phyloP scores from a whole-genome alignment of 2,888 invertebrate genomes.

The Rotaria magnacalcarata region DNA sequence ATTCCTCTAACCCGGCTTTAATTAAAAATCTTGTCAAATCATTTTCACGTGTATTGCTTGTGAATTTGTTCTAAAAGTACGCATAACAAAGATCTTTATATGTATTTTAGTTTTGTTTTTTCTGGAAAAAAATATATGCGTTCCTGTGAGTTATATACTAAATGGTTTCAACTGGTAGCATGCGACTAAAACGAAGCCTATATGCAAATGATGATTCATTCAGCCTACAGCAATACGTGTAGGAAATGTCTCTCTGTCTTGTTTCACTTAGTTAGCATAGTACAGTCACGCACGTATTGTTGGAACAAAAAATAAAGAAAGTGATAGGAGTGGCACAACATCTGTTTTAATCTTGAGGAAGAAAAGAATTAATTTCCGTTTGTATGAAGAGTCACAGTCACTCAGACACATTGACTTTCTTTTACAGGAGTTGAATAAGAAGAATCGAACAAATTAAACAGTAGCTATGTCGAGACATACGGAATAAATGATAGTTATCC shows the following conservation, averaged over 20 bases:
- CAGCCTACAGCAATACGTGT: neutral
- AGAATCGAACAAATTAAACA: neutral
- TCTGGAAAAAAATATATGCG: neutral
- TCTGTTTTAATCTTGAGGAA: conserved; percentile 6
- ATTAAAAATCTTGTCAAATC: neutral
- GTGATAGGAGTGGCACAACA: conserved; percentile 4
- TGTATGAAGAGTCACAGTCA: neutral
- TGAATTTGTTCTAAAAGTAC: neutral
- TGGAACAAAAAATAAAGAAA: neutral
- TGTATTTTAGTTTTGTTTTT: neutral
- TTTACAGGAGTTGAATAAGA: neutral
- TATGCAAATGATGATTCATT: neutral
- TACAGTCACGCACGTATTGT: neutral
- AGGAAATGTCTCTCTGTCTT: neutral
- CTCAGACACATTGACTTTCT: neutral
- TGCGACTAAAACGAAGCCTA: neutral
- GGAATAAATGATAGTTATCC: too few species aligned
- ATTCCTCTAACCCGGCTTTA: neutral
- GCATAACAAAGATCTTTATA: neutral
- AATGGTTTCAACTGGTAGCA: neutral
- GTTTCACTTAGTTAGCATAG: conserved; percentile 3
- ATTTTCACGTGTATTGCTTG: neutral
- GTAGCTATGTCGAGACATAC: too few species aligned
- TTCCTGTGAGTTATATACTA: neutral
- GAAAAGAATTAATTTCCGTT: neutral